Evolutionary conservation across 1,140 invertebrate species (phyloP).

Genomic region (Papilio helenus): DNA sequence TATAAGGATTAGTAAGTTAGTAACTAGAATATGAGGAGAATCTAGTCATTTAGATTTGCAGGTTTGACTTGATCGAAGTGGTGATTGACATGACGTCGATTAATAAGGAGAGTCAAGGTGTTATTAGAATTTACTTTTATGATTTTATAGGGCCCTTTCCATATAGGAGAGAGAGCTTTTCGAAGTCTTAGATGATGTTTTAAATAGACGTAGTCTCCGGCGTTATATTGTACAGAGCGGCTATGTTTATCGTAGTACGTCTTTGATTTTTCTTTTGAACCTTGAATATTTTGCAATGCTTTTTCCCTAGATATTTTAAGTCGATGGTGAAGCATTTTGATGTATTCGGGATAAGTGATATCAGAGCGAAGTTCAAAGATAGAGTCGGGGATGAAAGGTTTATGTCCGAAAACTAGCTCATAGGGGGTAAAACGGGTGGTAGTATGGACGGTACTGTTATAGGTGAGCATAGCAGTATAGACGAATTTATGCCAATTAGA

Average conservation of each 20-base stretch:
- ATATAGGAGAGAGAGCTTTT: conserved; percentile 35
- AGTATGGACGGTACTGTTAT: not conserved
- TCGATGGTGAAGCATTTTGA: conserved; percentile 31
- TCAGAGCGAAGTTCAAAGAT: not conserved
- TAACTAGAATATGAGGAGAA: too few species aligned
- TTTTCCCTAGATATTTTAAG: conserved; percentile 37
- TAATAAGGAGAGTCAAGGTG: conserved; percentile 35
- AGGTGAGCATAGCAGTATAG: conserved; percentile 38
- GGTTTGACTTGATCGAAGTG: conserved; percentile 39
- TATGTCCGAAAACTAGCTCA: conserved; percentile 5
- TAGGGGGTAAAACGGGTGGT: not conserved
- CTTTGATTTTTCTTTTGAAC: conserved; percentile 42
- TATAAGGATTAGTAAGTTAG: too few species aligned
- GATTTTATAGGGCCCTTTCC: conserved; percentile 35
- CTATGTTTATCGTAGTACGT: conserved; percentile 36
- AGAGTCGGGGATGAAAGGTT: conserved; percentile 1
- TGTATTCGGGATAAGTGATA: conserved; percentile 20
- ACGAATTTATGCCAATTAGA: conserved; percentile 29
- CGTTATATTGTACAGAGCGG: conserved; percentile 29
- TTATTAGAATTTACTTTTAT: conserved; percentile 34
- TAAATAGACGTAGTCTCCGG: conserved; percentile 32
- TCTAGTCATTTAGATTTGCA: too few species aligned
- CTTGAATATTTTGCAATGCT: conserved; percentile 40
- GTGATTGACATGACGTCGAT: conserved; percentile 36
- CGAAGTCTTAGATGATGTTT: conserved; percentile 30